Base-by-base conservation (phyloP, 2,113 vertebrate genomes). In the Scartelaos histophorus region DNA sequence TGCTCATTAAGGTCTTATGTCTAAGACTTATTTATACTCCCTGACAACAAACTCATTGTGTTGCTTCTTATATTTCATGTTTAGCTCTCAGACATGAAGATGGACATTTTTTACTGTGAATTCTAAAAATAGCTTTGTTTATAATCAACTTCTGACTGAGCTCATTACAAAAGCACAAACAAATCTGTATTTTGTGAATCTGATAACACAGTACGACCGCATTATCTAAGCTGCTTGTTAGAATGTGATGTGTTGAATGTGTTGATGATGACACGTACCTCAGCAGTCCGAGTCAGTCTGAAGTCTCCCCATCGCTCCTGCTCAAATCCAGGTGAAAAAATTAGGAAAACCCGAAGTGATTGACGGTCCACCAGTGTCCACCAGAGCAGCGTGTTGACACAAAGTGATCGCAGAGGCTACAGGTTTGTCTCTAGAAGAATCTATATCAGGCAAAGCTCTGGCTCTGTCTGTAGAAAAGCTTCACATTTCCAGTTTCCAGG, bases 401-500 rank as follows among this genome's bases (percentile, higher is more conserved):
- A 81, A 75, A 67, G 72, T 76, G 88, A 88, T 81, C 75, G 84
- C 84, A 81, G 82, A 65, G 80, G 85, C 81, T 89, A 78, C 83
- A 90, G 86, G 88, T 90, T 93, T 87, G 87, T 91, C 88, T 92
- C 92, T 82, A 88, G 92, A 93, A 94, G 85, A 90, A 92, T 93
- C 92, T 89, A 79, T 93, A 87, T 88, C 85, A 83, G 90, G 90
- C 91, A 89, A 81, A 88, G 90, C 91, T 92, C 88, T 80, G 87
- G 87, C 89, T 84, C 85, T 78, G 89, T 75, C 90, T 92, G 84
- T 83, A 88, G 85, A 93, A 92, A 92, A 92, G 92, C 88, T 91
- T 93, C 93, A 90, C 89, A 92, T 90, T 92, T 90, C 90, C 88
- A 90, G 93, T 94, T 94, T 93, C 93, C 93, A 90, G 93, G 93